Percentiles rank a stretch among this genome's conserved stretches.
These are phyloP conservation scores for Sinelater perroti DNA, from an alignment of 2,888 invertebrate genomes.

Conservation along the genomic window DNA sequence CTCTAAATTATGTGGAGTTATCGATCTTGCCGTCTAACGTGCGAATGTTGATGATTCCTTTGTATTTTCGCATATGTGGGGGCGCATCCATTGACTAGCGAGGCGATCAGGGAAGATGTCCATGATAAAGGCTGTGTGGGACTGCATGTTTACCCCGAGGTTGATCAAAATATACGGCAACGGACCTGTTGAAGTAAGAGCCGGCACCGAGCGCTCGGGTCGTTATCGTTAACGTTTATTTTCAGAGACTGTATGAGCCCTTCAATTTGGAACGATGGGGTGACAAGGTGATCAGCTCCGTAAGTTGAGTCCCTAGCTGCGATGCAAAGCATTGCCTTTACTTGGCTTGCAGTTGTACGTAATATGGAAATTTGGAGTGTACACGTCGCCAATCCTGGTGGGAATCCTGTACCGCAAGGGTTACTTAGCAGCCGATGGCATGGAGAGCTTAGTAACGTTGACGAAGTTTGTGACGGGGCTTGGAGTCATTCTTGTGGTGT, in stretches of 20 bases:
- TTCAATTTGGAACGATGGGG: constrained; percentile 75
- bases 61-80: neutral
- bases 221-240: constrained; percentile 18
- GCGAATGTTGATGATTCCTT: neutral
- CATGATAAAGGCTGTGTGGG: constrained; percentile 65
- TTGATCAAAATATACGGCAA: constrained; percentile 75
- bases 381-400: constrained; percentile 79
- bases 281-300: constrained; percentile 74
- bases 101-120: no score
- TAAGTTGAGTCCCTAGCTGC: constrained; percentile 59
- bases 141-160: constrained; percentile 76
- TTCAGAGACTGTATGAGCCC: constrained; percentile 75
- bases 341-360: constrained; percentile 67
- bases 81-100: no score
- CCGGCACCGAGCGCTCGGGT: constrained; percentile 17
- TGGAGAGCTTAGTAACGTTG: constrained; percentile 65
- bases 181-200: constrained; percentile 64
- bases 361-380: constrained; percentile 74
- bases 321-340: constrained; percentile 1
- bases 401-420: constrained; percentile 75
- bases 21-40: neutral
- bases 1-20: constrained; percentile 1
- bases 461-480: constrained; percentile 71
- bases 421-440: constrained; percentile 69
- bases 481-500: constrained; percentile 71